These are phyloP conservation scores for Paedocypris micromegethes DNA, from an alignment of 2,797 vertebrate genomes.

Conservation along the genomic window DNA sequence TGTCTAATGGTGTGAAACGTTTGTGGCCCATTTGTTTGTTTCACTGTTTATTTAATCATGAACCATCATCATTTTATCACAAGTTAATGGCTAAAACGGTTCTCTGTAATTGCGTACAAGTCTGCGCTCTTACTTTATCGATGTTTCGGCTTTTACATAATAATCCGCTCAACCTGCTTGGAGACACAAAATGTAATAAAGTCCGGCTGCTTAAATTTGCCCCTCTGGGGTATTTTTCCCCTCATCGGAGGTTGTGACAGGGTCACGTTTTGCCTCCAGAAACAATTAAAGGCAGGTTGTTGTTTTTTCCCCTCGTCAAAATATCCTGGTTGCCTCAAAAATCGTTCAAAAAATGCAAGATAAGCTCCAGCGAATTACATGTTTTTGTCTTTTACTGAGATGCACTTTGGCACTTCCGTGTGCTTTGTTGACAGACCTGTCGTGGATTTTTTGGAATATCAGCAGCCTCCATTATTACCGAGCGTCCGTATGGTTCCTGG, in stretches of 20 bases:
- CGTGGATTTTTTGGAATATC: conserved; percentile 42
- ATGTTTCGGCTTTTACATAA: conserved; percentile 39
- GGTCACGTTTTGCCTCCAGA: conserved; percentile 43
- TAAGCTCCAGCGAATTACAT: conserved; percentile 46
- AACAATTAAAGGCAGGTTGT: conserved; percentile 51
- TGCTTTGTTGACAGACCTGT: conserved; percentile 42
- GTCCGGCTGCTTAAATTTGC: conserved; percentile 24
- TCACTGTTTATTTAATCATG: conserved; percentile 50
- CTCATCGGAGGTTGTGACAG: conserved; percentile 24
- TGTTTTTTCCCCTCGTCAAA: conserved; percentile 11
- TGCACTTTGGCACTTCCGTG: conserved; percentile 36
- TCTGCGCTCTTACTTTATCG: conserved; percentile 37
- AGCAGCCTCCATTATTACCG: conserved; percentile 43
- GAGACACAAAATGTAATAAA: conserved; percentile 34
- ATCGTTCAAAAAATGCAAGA: conserved; percentile 44
- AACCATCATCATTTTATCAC: conserved; percentile 47
- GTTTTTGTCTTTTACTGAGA: conserved; percentile 41
- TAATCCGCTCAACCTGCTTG: conserved; percentile 38
- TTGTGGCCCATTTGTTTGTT: conserved; percentile 43
- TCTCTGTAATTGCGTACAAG: conserved; percentile 42
- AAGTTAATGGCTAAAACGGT: conserved; percentile 45
- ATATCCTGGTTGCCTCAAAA: conserved; percentile 16
- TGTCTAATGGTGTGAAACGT: conserved; percentile 43
- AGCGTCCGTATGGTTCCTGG: conserved; percentile 20
- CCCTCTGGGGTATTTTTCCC: conserved; percentile 4